Evolutionary conservation across 2,888 invertebrate genomes (phyloP), one percentile per base, ranked within the genome.

Genomic region (Liposcelis brunnea): DNA sequence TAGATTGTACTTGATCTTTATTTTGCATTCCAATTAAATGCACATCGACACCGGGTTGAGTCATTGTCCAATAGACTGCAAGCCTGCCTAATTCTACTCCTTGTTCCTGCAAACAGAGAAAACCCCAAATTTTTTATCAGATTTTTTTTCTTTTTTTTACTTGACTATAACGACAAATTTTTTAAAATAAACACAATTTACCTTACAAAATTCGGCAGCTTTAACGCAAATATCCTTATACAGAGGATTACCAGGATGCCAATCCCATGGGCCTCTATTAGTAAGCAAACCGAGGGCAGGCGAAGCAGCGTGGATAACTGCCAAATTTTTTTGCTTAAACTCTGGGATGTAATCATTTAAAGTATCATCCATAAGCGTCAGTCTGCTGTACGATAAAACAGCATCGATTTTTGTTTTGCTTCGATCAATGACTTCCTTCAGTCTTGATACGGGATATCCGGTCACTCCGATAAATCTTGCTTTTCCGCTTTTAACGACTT

Each of bases 231-330:
- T 58, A 21, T 66, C 61, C 58, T 77, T 80, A 8, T 75, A 66
- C 42, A 75, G 67, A 15, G 74, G 66, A 18, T 66, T 62, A 2
- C 84, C 84, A 2, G 84, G 82, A 64, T 91, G 89, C 90, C 90
- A 91, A 1, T 62, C 55, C 50, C 72, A 80, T 1, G 84, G 80
- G 0, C 84, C 86, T 33, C 61, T 59, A 59, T 75, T 80, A 6
- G 82, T 77, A 31, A 93, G 66, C 16, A 93, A 67, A 2, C 90
- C 87, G 82, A 91, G 78, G 2, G 77, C 78, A 10, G 82, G 77
- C 0, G 78, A 75, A 0, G 87, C 77, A 0, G 89, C 90, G 60
- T 85, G 86, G 19, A 94, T 77, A 12, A 93, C 67, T 1, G 84
- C 90, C 4, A 91, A 61, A 34, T 79, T 74, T 55, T 70, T 70